A percentile compares a stretch with the other conserved stretches of the same genome.
These are phyloP conservation scores for Poecilobothrus nobilitatus DNA, from an alignment of 2,888 invertebrate species.

Conservation along the genomic window DNA sequence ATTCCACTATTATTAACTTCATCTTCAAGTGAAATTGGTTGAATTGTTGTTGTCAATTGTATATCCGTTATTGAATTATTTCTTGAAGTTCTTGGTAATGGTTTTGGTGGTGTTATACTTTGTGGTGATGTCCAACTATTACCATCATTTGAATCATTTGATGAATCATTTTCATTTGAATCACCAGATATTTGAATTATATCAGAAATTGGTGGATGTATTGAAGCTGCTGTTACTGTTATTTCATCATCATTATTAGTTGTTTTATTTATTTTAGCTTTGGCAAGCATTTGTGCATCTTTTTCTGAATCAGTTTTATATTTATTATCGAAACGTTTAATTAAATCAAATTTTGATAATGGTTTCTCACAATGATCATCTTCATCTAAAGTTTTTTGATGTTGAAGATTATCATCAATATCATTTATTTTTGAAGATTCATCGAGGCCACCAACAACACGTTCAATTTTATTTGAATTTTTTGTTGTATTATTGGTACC, in stretches of 20 bases:
- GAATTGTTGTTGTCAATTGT: constrained; percentile 43
- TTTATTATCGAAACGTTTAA: constrained; percentile 55
- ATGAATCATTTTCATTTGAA: constrained; percentile 39
- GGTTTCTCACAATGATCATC: constrained; percentile 21
- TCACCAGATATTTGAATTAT: constrained; percentile 34
- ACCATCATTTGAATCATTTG: constrained; percentile 17
- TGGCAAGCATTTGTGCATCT: constrained; percentile 14
- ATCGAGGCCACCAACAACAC: constrained; percentile 7
- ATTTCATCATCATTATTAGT: constrained; percentile 11
- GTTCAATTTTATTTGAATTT: constrained; percentile 11
- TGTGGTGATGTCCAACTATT: constrained; percentile 41
- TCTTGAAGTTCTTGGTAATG: constrained; percentile 67
- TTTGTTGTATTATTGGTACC: constrained; percentile 30
- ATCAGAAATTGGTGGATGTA: constrained; percentile 24
- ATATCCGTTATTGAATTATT: constrained; percentile 64
- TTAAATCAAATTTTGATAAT: constrained; percentile 48
- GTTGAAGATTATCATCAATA: neutral
- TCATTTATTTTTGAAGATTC: constrained; percentile 1
- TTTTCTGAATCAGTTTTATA: constrained; percentile 38
- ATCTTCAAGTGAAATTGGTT: constrained; percentile 7
- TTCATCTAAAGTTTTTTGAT: neutral
- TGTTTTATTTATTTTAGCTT: constrained; percentile 16
- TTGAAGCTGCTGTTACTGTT: constrained; percentile 14
- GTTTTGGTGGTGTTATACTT: constrained; percentile 60
- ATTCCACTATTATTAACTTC: neutral